phyloP scores from a whole-genome alignment of 2,888 invertebrate genomes.

The Polylopha cassiicola region DNA sequence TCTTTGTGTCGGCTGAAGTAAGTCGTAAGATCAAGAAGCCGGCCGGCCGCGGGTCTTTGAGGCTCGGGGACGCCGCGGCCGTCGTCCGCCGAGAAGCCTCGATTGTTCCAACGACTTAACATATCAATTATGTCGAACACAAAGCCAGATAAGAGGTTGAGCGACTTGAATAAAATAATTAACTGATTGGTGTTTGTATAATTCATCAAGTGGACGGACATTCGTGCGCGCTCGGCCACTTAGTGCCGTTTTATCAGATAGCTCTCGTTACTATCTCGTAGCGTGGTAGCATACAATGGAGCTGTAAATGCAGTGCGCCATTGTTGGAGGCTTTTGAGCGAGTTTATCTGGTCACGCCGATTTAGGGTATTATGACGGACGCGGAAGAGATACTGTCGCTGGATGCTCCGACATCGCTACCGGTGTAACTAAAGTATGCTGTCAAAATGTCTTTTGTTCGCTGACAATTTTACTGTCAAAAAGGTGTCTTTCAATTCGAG shows the following conservation, averaged over 20 bases:
- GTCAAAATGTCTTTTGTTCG: slow-evolving; percentile 32
- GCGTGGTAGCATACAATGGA: slow-evolving; percentile 54
- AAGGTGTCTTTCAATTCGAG: slow-evolving; percentile 19
- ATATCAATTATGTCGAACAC: slow-evolving; percentile 75
- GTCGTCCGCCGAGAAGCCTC: slow-evolving; percentile 52
- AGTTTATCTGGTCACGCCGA: slow-evolving; percentile 46
- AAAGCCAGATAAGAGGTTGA: slow-evolving; percentile 68
- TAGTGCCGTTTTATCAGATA: slow-evolving; percentile 65
- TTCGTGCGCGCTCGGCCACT: slow-evolving; percentile 59
- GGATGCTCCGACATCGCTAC: slow-evolving; percentile 20
- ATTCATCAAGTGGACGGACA: slow-evolving; percentile 64
- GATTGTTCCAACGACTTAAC: slow-evolving; percentile 73
- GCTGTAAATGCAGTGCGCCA: slow-evolving; percentile 58
- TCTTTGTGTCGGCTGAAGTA: slow-evolving; percentile 50
- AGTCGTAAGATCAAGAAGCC: slow-evolving; percentile 42
- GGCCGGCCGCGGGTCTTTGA: slow-evolving; percentile 30
- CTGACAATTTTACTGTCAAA: slow-evolving; percentile 27
- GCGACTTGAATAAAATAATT: slow-evolving; percentile 76
- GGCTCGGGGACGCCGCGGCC: slow-evolving; percentile 22
- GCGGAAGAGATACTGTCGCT: slow-evolving; percentile 28
- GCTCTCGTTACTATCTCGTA: slow-evolving; percentile 41
- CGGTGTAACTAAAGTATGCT: slow-evolving; percentile 24
- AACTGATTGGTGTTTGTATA: slow-evolving; percentile 76
- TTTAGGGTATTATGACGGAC: slow-evolving; percentile 38
- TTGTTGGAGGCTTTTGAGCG: slow-evolving; percentile 46